Conservation (phyloP, 53 echinoderm and acorn worm genomes). For the Henricia sp. region DNA sequence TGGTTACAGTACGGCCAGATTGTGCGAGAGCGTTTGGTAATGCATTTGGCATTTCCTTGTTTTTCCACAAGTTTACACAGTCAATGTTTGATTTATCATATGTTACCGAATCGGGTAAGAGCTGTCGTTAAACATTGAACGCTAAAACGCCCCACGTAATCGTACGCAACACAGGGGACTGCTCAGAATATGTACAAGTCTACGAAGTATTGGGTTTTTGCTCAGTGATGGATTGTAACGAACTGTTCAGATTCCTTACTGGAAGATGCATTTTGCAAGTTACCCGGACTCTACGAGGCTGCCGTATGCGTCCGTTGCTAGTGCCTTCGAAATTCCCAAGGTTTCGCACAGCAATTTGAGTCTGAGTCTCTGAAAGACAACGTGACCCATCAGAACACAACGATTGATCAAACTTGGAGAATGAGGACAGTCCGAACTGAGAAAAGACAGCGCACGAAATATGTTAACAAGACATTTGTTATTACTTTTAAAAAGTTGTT, state of each 20-base stretch:
- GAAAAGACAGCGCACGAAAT: background rate
- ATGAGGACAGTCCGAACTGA: background rate
- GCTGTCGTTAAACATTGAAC: no score
- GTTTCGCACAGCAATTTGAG: no score
- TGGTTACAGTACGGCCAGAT: no score
- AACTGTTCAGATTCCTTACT: conserved; percentile 14
- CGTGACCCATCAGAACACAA: conserved; percentile 2
- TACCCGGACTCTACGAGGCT: background rate
- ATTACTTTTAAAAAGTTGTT: no score
- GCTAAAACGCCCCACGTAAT: no score
- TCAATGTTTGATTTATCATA: no score
- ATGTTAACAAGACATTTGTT: background rate
- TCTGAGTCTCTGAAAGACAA: background rate
- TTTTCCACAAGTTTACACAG: no score
- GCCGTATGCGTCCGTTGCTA: background rate
- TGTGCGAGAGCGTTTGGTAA: no score
- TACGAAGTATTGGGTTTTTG: background rate
- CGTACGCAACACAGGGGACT: background rate
- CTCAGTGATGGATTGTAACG: background rate
- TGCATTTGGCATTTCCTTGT: no score
- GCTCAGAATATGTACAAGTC: background rate
- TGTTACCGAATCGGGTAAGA: no score
- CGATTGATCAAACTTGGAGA: background rate
- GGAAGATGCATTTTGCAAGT: conserved; percentile 29
- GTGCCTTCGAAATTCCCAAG: conserved; percentile 7